These are phyloP conservation scores for Megaceryle maxima DNA, from an alignment of 2,113 vertebrate species.

Conservation along the genomic window DNA sequence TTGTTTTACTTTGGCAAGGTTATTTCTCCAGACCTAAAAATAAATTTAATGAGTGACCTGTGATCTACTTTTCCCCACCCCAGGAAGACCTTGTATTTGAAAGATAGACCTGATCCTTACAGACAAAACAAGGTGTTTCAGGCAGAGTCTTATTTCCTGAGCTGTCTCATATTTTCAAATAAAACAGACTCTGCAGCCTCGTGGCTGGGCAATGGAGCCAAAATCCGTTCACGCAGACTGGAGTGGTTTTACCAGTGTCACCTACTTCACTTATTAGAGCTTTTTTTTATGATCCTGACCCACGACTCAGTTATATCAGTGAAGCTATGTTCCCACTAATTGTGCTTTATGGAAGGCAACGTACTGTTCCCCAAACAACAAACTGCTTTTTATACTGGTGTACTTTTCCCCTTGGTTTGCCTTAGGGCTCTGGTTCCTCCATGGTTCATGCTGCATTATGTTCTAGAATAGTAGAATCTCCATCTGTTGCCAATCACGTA, in stretches of 20 bases:
- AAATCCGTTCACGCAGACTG: background rate
- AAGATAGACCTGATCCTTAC: background rate
- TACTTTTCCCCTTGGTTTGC: background rate
- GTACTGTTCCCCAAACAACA: background rate
- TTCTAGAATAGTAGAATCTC: background rate
- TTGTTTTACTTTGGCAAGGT: background rate
- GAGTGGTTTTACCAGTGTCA: background rate
- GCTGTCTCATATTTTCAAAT: background rate
- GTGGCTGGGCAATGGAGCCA: background rate
- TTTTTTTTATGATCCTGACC: background rate
- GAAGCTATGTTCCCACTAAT: background rate
- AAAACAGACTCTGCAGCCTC: background rate
- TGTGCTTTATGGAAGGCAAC: background rate
- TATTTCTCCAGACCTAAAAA: background rate
- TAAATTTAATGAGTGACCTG: background rate
- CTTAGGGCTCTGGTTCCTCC: background rate
- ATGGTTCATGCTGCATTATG: background rate
- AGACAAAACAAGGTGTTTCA: background rate
- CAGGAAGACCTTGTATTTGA: background rate
- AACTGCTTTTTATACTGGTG: background rate
- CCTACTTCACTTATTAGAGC: background rate
- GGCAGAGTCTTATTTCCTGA: background rate
- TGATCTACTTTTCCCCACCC: background rate
- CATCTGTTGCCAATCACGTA: accelerated
- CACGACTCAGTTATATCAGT: background rate